Conservation (phyloP, 2,113 vertebrate genomes). For the Callocephalon fimbriatum region DNA sequence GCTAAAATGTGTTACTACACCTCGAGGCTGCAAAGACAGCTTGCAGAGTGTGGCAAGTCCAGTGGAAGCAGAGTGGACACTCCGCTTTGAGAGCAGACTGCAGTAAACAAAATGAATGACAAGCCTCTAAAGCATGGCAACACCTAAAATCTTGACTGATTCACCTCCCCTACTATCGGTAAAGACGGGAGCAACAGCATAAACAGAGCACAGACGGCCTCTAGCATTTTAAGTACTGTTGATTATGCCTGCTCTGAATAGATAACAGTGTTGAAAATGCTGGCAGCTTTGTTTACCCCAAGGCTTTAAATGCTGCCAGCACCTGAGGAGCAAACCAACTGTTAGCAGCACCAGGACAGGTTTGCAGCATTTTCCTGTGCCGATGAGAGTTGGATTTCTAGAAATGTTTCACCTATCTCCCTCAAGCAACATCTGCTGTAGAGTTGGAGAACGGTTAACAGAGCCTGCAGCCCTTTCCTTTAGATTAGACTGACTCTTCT, state of each 20-base stretch:
- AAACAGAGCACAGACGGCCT: not conserved
- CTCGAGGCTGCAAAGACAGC: not conserved
- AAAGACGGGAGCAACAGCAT: not conserved
- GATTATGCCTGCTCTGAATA: slow-evolving; percentile 4
- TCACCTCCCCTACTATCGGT: not conserved
- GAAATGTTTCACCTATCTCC: not conserved
- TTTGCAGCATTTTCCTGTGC: not conserved
- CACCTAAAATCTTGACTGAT: not conserved
- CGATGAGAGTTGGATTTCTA: not conserved
- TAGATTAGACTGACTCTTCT: not conserved
- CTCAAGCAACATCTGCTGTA: not conserved
- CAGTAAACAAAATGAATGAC: not conserved
- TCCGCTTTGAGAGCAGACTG: not conserved
- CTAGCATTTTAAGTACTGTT: not conserved
- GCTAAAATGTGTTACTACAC: not conserved
- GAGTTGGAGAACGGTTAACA: not conserved
- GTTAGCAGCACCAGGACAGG: not conserved
- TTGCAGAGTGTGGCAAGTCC: rapidly evolving
- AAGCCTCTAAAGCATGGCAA: not conserved
- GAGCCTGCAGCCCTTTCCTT: not conserved
- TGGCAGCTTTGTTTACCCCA: not conserved
- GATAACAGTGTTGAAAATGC: not conserved
- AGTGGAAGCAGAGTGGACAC: not conserved
- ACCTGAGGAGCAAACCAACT: not conserved
- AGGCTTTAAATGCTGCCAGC: not conserved